phyloP scores from a whole-genome alignment of 2,797 vertebrate species.

The Anolis apletophallus region DNA sequence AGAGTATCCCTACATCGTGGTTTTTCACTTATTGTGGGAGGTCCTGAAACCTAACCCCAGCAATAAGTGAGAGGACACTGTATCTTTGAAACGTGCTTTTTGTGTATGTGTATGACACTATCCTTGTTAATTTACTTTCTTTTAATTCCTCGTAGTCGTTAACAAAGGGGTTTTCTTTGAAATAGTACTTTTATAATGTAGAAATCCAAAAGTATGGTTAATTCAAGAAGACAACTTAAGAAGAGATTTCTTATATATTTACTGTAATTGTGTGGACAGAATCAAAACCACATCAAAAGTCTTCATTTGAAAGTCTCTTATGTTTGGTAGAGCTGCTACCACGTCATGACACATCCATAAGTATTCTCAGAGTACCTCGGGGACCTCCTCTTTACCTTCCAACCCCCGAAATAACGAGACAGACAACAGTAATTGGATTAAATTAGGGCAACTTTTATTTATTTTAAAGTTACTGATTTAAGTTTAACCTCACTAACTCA shows the following conservation, averaged over 20 bases:
- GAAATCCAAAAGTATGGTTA: background rate
- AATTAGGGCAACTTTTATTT: too few species aligned
- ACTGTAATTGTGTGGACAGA: background rate
- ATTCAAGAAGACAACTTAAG: background rate
- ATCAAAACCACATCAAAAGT: background rate
- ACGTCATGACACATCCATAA: background rate
- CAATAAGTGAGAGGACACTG: too few species aligned
- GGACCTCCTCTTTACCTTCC: background rate
- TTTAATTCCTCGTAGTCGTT: background rate
- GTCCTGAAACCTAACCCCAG: too few species aligned
- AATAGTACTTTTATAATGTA: background rate
- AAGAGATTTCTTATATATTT: background rate
- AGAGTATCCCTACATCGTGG: too few species aligned
- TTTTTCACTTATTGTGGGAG: too few species aligned
- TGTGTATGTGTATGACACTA: background rate
- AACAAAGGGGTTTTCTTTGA: background rate
- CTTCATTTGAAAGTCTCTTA: background rate
- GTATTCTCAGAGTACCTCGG: background rate
- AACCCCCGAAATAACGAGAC: too few species aligned
- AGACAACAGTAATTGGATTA: too few species aligned
- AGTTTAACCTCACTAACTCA: too few species aligned
- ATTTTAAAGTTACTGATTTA: too few species aligned
- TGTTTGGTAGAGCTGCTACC: background rate
- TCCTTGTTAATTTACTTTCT: background rate
- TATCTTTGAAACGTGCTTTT: background rate